Conservation (phyloP, 2,888 invertebrate genomes). For the Chromoteleia sp. region DNA sequence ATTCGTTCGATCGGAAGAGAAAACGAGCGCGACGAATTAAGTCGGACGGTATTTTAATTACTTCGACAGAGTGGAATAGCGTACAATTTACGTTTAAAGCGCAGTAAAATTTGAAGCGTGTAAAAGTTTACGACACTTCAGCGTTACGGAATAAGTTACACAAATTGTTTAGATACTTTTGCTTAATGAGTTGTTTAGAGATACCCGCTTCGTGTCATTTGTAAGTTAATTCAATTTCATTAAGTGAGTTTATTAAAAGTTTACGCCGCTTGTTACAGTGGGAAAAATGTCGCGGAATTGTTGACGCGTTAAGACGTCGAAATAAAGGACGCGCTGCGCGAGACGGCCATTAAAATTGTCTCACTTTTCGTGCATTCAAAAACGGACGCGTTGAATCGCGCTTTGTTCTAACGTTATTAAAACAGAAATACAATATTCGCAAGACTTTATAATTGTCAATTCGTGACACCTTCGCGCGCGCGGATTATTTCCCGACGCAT, state of each 20-base stretch:
- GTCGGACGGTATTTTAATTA: neutral
- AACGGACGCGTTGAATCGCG: neutral
- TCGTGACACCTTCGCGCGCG: too few relatives aligned
- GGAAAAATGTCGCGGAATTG: constrained; percentile 23
- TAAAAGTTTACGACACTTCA: constrained; percentile 18
- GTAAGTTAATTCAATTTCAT: constrained; percentile 27
- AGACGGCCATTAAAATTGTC: neutral
- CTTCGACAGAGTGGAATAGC: neutral
- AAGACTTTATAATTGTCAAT: neutral
- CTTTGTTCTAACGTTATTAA: neutral
- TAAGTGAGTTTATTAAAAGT: constrained; percentile 42
- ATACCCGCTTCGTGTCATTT: constrained; percentile 12
- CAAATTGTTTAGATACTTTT: constrained; percentile 34
- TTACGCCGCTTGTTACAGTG: constrained; percentile 5
- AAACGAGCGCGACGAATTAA: neutral
- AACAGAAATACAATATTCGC: neutral
- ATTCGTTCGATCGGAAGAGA: neutral
- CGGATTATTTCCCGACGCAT: neutral
- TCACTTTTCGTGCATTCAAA: neutral
- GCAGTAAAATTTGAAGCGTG: constrained; percentile 17
- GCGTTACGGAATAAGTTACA: constrained; percentile 28
- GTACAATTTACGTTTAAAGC: constrained; percentile 21
- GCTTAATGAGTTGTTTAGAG: constrained; percentile 20
- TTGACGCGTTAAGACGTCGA: constrained; percentile 9
- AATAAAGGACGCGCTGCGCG: neutral